A percentile compares a stretch with the other conserved stretches of the same genome.
These are phyloP conservation scores for Zosterops japonicus DNA, from an alignment of 2,113 vertebrate species.

Conservation along the genomic window DNA sequence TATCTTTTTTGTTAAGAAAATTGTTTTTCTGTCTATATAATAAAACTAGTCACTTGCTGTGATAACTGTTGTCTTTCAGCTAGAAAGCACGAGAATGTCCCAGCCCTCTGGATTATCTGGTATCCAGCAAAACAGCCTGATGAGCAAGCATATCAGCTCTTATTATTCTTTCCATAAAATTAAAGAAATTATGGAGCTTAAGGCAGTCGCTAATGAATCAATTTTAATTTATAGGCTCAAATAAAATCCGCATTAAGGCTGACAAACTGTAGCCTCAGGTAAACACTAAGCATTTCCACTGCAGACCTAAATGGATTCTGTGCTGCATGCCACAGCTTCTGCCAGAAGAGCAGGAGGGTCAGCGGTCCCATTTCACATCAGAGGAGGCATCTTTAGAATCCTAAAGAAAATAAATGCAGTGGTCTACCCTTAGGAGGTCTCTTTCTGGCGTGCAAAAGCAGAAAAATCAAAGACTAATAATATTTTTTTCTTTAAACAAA, in stretches of 20 bases:
- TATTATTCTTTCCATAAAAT: conserved; percentile 56
- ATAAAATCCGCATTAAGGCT: conserved; percentile 63
- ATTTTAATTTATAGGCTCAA: conserved; percentile 65
- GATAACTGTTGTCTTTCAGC: background rate
- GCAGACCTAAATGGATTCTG: conserved; percentile 23
- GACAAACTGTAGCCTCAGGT: conserved; percentile 55
- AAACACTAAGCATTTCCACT: conserved; percentile 30
- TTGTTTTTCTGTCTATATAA: background rate
- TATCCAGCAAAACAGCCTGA: conserved; percentile 6
- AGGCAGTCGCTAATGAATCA: conserved; percentile 63
- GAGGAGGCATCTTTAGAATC: background rate
- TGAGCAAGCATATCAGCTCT: background rate
- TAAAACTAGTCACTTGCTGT: background rate
- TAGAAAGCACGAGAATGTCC: background rate
- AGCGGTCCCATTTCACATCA: background rate
- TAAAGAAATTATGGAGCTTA: conserved; percentile 44
- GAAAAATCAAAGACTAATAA: background rate
- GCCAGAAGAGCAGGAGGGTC: background rate
- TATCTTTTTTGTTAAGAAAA: background rate
- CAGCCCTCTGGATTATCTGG: conserved; percentile 11
- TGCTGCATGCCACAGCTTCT: background rate
- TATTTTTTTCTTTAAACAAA: background rate
- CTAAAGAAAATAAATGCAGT: background rate
- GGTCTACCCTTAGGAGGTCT: background rate
- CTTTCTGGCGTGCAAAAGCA: background rate